phyloP scores from a whole-genome alignment of 2,888 invertebrate species.

The Brenthis ino region DNA sequence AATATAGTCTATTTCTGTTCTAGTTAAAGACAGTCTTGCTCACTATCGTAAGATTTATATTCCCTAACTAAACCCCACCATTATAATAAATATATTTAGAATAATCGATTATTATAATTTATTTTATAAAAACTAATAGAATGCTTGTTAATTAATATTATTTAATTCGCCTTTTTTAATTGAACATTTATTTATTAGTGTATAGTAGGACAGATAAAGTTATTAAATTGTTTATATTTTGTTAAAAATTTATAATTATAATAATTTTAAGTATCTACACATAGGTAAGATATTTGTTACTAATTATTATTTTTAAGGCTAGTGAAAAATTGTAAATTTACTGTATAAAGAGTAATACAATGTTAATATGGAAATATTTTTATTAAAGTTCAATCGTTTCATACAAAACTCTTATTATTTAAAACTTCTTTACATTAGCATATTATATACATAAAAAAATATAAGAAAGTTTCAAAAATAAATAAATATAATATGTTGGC shows the following conservation, averaged over 20 bases:
- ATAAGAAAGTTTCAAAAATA: too few species aligned
- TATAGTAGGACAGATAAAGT: conserved; percentile 3
- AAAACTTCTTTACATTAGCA: neutral
- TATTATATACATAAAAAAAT: too few species aligned
- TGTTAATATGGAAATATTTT: conserved; percentile 22
- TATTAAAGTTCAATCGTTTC: conserved; percentile 24
- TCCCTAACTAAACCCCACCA: conserved; percentile 13
- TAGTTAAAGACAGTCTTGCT: neutral
- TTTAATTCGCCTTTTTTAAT: neutral
- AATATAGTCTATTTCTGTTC: neutral
- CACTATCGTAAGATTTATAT: neutral
- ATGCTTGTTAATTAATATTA: conserved; percentile 10
- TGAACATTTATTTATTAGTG: conserved; percentile 8
- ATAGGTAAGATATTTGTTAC: conserved; percentile 14
- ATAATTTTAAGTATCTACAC: neutral
- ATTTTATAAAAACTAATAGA: neutral
- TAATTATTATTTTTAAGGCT: conserved; percentile 61
- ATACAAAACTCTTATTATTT: neutral
- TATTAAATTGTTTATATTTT: neutral
- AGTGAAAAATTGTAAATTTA: conserved; percentile 61
- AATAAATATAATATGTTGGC: too few species aligned
- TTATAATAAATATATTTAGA: neutral
- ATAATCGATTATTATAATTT: neutral
- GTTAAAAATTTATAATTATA: neutral
- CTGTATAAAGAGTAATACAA: conserved; percentile 26